Base-by-base conservation (phyloP, 2,797 vertebrate genomes). In the Picus viridis region DNA sequence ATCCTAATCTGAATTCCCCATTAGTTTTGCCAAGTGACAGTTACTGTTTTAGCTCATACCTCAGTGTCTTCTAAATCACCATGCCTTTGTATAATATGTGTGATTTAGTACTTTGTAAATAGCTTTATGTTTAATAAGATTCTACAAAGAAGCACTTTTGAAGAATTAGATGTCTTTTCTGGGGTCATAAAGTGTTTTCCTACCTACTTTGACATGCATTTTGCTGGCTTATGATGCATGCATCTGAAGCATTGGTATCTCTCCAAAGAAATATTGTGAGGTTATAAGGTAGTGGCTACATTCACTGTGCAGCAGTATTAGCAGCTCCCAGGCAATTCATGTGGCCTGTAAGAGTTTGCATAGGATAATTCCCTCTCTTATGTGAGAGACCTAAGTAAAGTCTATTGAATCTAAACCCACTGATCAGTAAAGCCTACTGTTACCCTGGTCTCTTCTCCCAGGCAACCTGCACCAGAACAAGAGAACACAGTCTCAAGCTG, bases 161-260 rank as follows among this genome's bases (percentile, higher is more conserved):
- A 92, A 77, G 45, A 93, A 91, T 86, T 93, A 93, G 29, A 10
- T 92, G 76, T 83, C 56, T 93, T 94, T 97, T 86, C 89, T 94
- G 75, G 47, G 56, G n/a, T 92, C 79, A 71, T 86, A 84, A 96
- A 91, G 19, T 76, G 69, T 92, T 96, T 93, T 94, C 69, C 34
- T 79, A 45, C 68, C 17, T 72, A 59, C 71, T 76, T 59, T 78
- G 71, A 23, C 92, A 88, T 59, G 32, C 16, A 57, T 89, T 90
- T 93, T 86, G 8, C 80, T 91, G 67, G 64, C 78, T 94, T 92
- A 45, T 82, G 24, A 64, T 70, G 81, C 34, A 73, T 94, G 96
- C 72, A 78, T 18, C 82, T 96, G 90, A 93, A 88, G 32, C 26
- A 78, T 27, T 86, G 54, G 14, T 88, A 74, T 86, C 16, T 94